phyloP scores from a whole-genome alignment of 2,797 vertebrate genomes.

The Sebastes taczanowskii region DNA sequence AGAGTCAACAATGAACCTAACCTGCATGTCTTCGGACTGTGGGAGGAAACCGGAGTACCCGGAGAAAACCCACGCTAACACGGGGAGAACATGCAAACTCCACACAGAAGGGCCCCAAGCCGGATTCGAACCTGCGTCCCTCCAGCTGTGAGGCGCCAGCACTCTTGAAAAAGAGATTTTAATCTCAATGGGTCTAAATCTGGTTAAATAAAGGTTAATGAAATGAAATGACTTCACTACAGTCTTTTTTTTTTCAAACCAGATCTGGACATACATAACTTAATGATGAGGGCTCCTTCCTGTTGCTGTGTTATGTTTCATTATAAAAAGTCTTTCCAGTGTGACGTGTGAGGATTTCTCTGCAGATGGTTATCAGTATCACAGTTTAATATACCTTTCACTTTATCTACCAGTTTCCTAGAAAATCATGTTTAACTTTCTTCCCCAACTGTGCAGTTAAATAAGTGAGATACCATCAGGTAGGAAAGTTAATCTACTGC shows the following conservation, averaged over 20 bases:
- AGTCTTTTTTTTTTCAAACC: not conserved
- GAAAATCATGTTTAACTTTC: not conserved
- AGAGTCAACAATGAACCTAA: no score
- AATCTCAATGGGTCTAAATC: no score
- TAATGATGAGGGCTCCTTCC: not conserved
- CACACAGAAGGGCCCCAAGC: no score
- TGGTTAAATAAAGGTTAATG: no score
- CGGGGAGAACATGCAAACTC: no score
- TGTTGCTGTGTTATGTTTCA: not conserved
- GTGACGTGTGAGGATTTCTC: not conserved
- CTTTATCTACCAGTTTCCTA: not conserved
- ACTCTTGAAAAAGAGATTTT: no score
- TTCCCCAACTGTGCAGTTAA: not conserved
- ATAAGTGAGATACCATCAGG: constrained; percentile 37
- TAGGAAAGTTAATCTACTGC: constrained; percentile 62
- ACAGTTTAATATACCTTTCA: not conserved
- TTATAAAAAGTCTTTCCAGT: not conserved
- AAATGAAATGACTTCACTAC: not conserved
- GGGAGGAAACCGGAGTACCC: no score
- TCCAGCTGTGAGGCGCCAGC: no score
- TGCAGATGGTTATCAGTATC: not conserved
- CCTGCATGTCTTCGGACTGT: no score
- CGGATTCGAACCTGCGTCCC: no score
- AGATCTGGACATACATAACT: not conserved
- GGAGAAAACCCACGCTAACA: no score